These are phyloP conservation scores for Callipepla squamata DNA, from an alignment of 2,113 vertebrate species.

Conservation along the genomic window DNA sequence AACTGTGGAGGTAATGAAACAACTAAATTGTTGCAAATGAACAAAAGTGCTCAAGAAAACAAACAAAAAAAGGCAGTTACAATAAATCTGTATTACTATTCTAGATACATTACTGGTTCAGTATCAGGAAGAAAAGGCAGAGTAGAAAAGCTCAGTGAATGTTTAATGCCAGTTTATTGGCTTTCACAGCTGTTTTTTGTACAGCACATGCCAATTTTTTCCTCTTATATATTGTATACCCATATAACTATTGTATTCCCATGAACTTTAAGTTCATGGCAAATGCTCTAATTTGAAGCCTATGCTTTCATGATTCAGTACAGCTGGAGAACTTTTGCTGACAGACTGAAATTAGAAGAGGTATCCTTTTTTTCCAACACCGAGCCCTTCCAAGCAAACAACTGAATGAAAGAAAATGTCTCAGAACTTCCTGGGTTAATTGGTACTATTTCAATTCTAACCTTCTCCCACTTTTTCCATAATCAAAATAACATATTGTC, in stretches of 20 bases:
- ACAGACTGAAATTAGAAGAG: neutral
- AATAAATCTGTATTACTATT: neutral
- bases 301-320: neutral
- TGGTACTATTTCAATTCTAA: neutral
- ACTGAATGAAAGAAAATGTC: neutral
- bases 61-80: neutral
- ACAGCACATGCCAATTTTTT: neutral
- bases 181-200: neutral
- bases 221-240: neutral
- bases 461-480: neutral
- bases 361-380: neutral
- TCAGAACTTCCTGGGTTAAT: rapidly evolving
- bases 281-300: neutral
- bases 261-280: neutral
- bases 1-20: neutral
- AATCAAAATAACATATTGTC: neutral
- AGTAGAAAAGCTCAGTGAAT: neutral
- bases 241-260: neutral
- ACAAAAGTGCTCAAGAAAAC: neutral
- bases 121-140: neutral
- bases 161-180: neutral
- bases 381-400: neutral
- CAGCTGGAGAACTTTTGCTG: neutral
- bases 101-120: neutral
- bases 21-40: neutral